phyloP scores from a whole-genome alignment of 2,797 vertebrate genomes.

The Spheniscus humboldti region DNA sequence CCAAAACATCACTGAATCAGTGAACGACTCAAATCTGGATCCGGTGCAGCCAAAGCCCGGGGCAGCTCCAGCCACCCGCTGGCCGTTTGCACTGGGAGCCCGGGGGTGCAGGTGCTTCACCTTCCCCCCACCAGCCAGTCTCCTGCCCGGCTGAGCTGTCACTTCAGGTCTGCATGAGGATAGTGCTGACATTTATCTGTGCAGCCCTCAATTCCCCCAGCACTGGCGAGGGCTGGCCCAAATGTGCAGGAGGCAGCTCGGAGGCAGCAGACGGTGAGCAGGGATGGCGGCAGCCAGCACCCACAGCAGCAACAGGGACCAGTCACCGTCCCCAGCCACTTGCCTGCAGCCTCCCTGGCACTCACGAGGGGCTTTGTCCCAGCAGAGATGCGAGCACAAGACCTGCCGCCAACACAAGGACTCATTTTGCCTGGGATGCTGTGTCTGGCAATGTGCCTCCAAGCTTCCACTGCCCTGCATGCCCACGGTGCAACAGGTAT shows the following conservation, averaged over 20 bases:
- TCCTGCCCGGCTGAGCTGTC: background rate
- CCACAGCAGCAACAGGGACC: background rate
- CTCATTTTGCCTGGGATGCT: background rate
- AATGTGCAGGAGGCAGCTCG: accelerated
- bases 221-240: background rate
- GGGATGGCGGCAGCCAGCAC: background rate
- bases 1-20: background rate
- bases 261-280: background rate
- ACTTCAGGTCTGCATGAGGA: background rate
- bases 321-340: background rate
- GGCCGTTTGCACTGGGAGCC: accelerated
- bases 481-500: accelerated
- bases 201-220: accelerated
- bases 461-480: background rate
- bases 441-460: accelerated
- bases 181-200: accelerated
- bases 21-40: accelerated
- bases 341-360: background rate
- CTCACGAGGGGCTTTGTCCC: background rate
- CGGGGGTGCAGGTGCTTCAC: background rate
- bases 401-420: accelerated
- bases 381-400: background rate
- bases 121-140: background rate
- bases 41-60: accelerated
- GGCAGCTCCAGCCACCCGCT: background rate